phyloP scores from a whole-genome alignment of 2,888 invertebrate species.

The Ichneumon xanthorius region DNA sequence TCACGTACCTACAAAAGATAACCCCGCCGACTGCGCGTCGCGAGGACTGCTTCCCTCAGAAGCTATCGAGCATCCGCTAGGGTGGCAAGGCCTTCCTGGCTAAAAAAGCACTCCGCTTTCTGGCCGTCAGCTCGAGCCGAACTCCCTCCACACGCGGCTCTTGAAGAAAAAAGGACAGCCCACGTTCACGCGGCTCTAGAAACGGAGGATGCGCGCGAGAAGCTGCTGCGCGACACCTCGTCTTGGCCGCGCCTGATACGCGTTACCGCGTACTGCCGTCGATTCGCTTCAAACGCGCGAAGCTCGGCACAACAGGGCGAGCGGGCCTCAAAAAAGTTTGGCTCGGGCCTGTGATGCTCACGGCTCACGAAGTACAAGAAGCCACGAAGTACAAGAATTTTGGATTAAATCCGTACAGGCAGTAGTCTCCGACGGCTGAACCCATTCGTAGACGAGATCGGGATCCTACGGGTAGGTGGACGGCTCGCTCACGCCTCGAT shows the following conservation, averaged over 20 bases:
- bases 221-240: not conserved
- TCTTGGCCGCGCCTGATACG: not conserved
- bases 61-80: not conserved
- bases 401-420: not conserved
- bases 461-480: no score
- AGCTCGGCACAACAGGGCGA: not conserved
- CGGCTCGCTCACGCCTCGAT: no score
- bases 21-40: not conserved
- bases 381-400: not conserved
- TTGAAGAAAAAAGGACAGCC: not conserved
- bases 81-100: conserved; percentile 43
- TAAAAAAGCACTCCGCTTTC: conserved; percentile 65
- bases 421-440: no score
- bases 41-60: not conserved
- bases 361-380: not conserved
- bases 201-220: not conserved
- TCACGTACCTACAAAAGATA: no score
- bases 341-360: not conserved
- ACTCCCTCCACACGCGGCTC: conserved; percentile 18
- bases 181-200: not conserved
- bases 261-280: not conserved
- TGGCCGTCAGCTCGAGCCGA: conserved; percentile 18
- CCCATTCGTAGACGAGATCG: no score
- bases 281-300: not conserved
- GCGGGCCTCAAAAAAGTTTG: not conserved